Percentiles rank a stretch among this genome's conserved stretches.
Evolutionary conservation across 2,113 vertebrate species (phyloP).

Genomic region (Tragelaphus strepsiceros): DNA sequence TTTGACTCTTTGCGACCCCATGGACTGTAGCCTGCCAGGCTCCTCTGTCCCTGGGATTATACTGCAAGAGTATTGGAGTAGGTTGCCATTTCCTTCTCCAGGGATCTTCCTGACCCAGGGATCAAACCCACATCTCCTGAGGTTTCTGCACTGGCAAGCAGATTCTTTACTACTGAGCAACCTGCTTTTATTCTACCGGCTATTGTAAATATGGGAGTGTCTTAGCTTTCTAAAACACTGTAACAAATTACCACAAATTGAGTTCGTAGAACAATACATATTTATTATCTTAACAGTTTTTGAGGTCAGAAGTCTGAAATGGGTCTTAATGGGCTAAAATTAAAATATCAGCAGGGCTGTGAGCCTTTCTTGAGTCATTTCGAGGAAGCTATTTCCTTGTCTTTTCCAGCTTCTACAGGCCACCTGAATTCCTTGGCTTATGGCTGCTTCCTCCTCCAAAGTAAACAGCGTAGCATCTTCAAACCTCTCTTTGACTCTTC

Average conservation of each 20-base stretch:
- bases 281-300: not conserved
- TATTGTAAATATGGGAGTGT: not conserved
- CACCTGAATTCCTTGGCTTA: not conserved
- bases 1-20: not conserved
- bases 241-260: not conserved
- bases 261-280: not conserved
- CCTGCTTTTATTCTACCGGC: not conserved
- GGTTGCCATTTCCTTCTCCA: not conserved
- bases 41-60: not conserved
- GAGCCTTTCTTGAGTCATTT: not conserved
- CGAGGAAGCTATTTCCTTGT: not conserved
- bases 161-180: not conserved
- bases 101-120: not conserved
- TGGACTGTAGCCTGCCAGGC: not conserved
- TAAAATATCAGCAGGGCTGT: not conserved
- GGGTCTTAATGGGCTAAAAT: not conserved
- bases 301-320: not conserved
- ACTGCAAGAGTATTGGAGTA: not conserved
- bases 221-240: not conserved
- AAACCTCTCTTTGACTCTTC: not conserved
- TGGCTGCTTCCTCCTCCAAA: not conserved
- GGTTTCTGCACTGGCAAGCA: not conserved
- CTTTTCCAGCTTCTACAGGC: not conserved
- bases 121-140: not conserved
- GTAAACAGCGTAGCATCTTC: not conserved